Evolutionary conservation across 2,888 invertebrate species (phyloP), one percentile per base, ranked within the genome.

Genomic region (Drosophila trichaetosa): DNA sequence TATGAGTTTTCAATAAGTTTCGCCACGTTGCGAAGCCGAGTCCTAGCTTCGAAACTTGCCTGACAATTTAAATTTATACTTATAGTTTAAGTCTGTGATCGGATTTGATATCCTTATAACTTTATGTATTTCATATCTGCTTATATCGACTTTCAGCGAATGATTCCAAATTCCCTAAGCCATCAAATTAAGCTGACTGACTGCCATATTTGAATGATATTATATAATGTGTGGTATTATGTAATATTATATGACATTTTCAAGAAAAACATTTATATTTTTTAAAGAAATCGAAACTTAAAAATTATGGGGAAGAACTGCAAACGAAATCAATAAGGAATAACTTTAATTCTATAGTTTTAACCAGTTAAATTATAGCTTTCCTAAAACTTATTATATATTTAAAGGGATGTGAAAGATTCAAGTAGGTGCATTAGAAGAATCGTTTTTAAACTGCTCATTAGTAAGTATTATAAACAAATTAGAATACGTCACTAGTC

Each of bases 1-100:
- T 87, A 86, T 83, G 85, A 76, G 54, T 81, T 82, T 83, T 81
- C 87, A 82, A 85, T 87, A 87, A 87, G 81, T 84, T 87, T 79
- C 54, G 29, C 52, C 52, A 42, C 49, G 49, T 53, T 38, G 59
- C 31, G n/a, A 42, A 54, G 40, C 49, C 54, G 31, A 66, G 27
- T 51, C 21, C n/a, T 21, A 18, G 4, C 46, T 10, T 31, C 4
- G 46, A 27, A 46, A 52, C 60, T 49, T 21, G 31, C 34, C 31
- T 13, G 40, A 31, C 69, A 61, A 38, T 52, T 69, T 40, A 38
- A 52, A 36, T 56, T 46, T 51, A 69, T 36, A 38, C 61, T 57
- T 34, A 60, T 59, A 34, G 66, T 38, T 33, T 13, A 56, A 54
- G 40, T 56, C 57, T 57, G 24, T 40, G 29, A 65, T 49, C 66